A percentile compares a stretch with the other conserved stretches of the same genome.
Evolutionary conservation across 2,797 vertebrate genomes (phyloP).

Genomic region (Notoglanidium macrostoma): DNA sequence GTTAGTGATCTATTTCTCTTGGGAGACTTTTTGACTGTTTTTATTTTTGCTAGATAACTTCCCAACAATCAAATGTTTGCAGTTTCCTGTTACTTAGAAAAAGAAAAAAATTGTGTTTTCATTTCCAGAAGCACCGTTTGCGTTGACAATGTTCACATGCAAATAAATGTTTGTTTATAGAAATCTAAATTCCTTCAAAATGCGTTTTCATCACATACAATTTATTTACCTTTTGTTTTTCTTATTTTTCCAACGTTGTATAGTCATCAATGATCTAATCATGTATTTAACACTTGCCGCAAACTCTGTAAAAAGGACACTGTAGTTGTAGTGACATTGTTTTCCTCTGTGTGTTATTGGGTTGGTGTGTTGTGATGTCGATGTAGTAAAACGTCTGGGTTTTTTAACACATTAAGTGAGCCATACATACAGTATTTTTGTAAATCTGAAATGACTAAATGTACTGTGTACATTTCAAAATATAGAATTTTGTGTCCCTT

Average conservation of each 20-base stretch:
- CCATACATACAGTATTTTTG: conserved; percentile 79
- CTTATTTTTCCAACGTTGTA: conserved; percentile 61
- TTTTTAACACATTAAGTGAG: conserved; percentile 40
- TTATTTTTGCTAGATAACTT: conserved; percentile 57
- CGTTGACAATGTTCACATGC: conserved; percentile 45
- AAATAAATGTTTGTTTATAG: conserved; percentile 47
- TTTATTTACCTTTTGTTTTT: conserved; percentile 45
- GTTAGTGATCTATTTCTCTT: neutral
- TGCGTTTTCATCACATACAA: conserved; percentile 61
- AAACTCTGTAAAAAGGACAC: conserved; percentile 67
- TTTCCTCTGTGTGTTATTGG: conserved; percentile 74
- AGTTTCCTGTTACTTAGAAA: conserved; percentile 44
- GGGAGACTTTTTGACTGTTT: conserved; percentile 44
- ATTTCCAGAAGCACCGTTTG: conserved; percentile 58
- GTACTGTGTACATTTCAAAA: conserved; percentile 71
- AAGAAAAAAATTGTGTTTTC: conserved; percentile 48
- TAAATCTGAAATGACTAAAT: conserved; percentile 67
- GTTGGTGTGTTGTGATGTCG: conserved; percentile 49
- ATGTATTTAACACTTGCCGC: conserved; percentile 69
- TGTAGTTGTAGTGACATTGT: conserved; percentile 73
- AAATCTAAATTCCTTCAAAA: conserved; percentile 46
- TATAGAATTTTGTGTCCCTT: conserved; percentile 51
- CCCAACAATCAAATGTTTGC: conserved; percentile 62
- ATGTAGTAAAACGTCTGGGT: conserved; percentile 45
- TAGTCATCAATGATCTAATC: conserved; percentile 55